These are phyloP conservation scores for Drosophila aff. DNA, from an alignment of 1,140 invertebrate species.

Conservation along the genomic window DNA sequence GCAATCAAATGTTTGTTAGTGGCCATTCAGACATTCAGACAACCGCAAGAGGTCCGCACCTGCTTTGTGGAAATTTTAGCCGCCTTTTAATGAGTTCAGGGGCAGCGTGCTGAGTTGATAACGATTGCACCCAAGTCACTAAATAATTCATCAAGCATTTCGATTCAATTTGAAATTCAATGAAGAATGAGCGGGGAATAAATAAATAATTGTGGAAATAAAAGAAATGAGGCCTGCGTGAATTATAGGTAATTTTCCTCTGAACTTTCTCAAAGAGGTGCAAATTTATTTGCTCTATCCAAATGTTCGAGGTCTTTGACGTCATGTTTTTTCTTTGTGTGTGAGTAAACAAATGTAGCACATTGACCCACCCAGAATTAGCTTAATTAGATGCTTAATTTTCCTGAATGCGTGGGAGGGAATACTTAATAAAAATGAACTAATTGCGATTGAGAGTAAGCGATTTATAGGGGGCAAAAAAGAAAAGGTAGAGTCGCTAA, in stretches of 20 bases:
- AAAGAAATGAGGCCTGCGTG: slow-evolving; percentile 12
- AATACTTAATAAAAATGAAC: slow-evolving; percentile 30
- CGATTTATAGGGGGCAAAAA: background rate
- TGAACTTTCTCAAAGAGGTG: slow-evolving; percentile 31
- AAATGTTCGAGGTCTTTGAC: slow-evolving; percentile 16
- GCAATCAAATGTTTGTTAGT: slow-evolving; percentile 54
- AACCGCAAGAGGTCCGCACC: slow-evolving; percentile 6
- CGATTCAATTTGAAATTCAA: slow-evolving; percentile 37
- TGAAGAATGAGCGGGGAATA: slow-evolving; percentile 23
- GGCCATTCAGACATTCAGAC: slow-evolving; percentile 15
- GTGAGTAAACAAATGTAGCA: slow-evolving; percentile 1
- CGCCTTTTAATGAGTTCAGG: slow-evolving; percentile 67
- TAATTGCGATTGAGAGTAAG: slow-evolving; percentile 29
- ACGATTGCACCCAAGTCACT: slow-evolving; percentile 32
- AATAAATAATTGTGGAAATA: slow-evolving; percentile 36
- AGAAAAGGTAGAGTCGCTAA: background rate
- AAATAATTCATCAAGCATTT: slow-evolving; percentile 49
- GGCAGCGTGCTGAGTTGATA: slow-evolving; percentile 30
- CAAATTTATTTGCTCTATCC: slow-evolving; percentile 24
- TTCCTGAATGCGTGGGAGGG: slow-evolving; percentile 1
- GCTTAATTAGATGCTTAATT: slow-evolving; percentile 36
- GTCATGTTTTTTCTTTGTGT: slow-evolving; percentile 9
- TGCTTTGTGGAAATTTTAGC: slow-evolving; percentile 11
- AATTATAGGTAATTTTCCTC: background rate
- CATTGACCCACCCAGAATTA: slow-evolving; percentile 24